Percentiles rank a stretch among this genome's conserved stretches.
phyloP scores from a whole-genome alignment of 1,140 invertebrate genomes.

The Pissodes strobi region DNA sequence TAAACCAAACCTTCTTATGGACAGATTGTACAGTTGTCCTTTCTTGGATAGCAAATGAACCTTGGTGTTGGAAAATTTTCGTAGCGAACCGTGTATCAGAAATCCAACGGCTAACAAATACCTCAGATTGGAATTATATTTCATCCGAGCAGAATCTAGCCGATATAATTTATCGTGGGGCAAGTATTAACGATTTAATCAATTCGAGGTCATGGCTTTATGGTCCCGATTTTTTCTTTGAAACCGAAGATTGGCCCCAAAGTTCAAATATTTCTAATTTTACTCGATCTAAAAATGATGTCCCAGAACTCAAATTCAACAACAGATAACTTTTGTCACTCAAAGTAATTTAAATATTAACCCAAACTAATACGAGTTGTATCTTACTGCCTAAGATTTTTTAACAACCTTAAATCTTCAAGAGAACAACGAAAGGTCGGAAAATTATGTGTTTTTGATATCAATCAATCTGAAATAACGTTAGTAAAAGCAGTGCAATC shows the following conservation, averaged over 20 bases:
- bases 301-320: neutral
- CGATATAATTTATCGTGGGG: constrained; percentile 48
- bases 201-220: constrained; percentile 10
- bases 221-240: constrained; percentile 24
- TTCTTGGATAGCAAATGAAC: no score
- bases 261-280: neutral
- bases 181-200: constrained; percentile 10
- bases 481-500: constrained; percentile 13
- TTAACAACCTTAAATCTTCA: neutral
- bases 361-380: constrained; percentile 1
- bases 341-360: neutral
- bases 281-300: neutral
- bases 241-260: neutral
- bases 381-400: constrained; percentile 27
- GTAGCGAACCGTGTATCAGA: no score
- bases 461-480: neutral
- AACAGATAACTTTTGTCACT: neutral
- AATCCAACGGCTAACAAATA: no score
- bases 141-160: constrained; percentile 55
- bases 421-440: neutral
- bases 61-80: no score
- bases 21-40: constrained; percentile 54
- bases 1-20: constrained; percentile 48
- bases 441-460: neutral
- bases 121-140: no score